phyloP scores from a whole-genome alignment of 2,797 vertebrate genomes.

The Sarcoramphus papa region DNA sequence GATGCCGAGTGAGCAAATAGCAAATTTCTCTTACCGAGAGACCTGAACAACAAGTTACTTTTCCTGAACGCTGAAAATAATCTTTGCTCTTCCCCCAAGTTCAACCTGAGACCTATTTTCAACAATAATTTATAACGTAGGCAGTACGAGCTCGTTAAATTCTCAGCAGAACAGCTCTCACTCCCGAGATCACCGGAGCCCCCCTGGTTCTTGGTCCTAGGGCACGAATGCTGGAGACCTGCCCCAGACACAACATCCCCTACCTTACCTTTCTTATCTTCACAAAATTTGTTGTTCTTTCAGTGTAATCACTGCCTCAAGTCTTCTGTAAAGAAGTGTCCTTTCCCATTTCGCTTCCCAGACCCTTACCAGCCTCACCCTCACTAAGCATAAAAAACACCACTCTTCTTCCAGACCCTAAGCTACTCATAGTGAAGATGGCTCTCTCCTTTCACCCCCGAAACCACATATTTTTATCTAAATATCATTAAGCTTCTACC shows the following conservation, averaged over 20 bases:
- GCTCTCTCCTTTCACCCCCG: not conserved
- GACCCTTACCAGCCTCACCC: not conserved
- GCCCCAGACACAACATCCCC: not conserved
- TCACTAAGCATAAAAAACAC: accelerated
- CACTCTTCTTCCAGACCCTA: too few relatives aligned
- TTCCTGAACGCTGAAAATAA: not conserved
- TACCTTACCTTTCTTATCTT: not conserved
- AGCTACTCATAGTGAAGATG: accelerated
- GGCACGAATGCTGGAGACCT: not conserved
- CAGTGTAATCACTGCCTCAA: not conserved
- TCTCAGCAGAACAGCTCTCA: not conserved
- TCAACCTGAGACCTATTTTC: not conserved
- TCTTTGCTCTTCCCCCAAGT: not conserved
- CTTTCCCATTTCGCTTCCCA: not conserved
- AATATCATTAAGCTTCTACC: not conserved
- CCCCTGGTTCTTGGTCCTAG: not conserved
- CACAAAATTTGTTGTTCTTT: not conserved
- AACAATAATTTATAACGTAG: accelerated
- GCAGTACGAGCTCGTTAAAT: not conserved
- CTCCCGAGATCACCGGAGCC: accelerated
- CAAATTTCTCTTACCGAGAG: not conserved
- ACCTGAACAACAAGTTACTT: not conserved
- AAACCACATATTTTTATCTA: accelerated
- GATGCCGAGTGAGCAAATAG: accelerated
- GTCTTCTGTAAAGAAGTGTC: accelerated